These are phyloP conservation scores for Aleadryas rufinucha DNA, from an alignment of 2,113 vertebrate species.

Conservation along the genomic window DNA sequence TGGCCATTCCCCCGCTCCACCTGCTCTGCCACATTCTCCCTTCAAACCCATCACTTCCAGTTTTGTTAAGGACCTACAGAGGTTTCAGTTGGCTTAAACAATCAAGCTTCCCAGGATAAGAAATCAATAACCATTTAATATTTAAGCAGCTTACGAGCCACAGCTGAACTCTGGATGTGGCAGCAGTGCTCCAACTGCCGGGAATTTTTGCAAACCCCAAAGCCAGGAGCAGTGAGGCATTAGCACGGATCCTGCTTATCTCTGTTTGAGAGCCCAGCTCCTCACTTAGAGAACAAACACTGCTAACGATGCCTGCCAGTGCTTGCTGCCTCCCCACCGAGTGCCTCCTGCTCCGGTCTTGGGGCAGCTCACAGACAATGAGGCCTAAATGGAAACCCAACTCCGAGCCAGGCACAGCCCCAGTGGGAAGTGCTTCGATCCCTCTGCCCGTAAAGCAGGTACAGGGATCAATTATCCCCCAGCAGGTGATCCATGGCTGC, in stretches of 20 bases:
- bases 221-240: neutral
- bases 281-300: neutral
- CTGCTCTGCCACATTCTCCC: neutral
- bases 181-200: neutral
- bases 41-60: neutral
- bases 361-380: neutral
- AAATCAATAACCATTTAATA: constrained; percentile 53
- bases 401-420: neutral
- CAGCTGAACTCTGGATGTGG: neutral
- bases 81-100: neutral
- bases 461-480: neutral
- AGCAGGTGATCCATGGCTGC: neutral
- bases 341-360: neutral
- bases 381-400: neutral
- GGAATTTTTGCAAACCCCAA: neutral
- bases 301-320: neutral
- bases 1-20: neutral
- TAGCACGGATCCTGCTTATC: neutral
- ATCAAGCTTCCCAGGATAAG: neutral
- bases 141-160: constrained; percentile 29
- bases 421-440: neutral
- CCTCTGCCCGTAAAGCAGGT: neutral
- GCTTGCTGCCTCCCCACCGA: neutral
- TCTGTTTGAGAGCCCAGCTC: neutral
- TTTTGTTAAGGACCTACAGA: neutral